Base-by-base conservation (phyloP, 2,888 invertebrate genomes). In the Synanthedon andrenaeformis region DNA sequence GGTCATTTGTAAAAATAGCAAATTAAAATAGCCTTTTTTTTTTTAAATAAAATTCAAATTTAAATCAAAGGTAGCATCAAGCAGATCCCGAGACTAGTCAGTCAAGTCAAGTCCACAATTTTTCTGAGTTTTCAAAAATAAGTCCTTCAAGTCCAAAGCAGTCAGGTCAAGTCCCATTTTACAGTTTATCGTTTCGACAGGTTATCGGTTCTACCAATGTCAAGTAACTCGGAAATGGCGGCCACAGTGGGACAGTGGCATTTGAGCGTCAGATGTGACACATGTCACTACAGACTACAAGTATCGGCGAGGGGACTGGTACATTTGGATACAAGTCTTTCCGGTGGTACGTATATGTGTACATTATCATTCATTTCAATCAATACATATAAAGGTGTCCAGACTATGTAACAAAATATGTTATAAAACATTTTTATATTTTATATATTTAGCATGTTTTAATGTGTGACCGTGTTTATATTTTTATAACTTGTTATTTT, bases 231-330 rank as follows among this genome's bases (percentile, higher is more conserved):
- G 0, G 77, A 76, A 2, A 57, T 57, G 0, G 53, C 64, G 0
- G 63, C 69, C 0, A 66, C 77, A 53, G 76, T 74, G 0, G 88
- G 88, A 1, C 72, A 76, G 42, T 88, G 88, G 88, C 86, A 85
- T 45, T 58, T 88, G 28, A 86, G 82, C 58, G 76, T 88, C 1
- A 63, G 79, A 0, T 86, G 85, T 28, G 81, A 83, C 61, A 76
- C 77, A 0, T 87, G 85, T 55, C 79, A 83, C 62, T 87, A 83
- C 58, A 61, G 81, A 0, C 62, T 88, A 3, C 67, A 72, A 8
- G 74, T 88, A 3, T 72, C 71, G 0, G 88, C 84, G 2, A 64
- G 73, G 2, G 70, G 83, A 0, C 65, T 63, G 5, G 70, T 88
- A 11, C 81, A 80, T 45, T 73, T 87, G 57, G 65, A 75, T 45